phyloP scores from a whole-genome alignment of 2,888 invertebrate species.

The Pterostichus niger region DNA sequence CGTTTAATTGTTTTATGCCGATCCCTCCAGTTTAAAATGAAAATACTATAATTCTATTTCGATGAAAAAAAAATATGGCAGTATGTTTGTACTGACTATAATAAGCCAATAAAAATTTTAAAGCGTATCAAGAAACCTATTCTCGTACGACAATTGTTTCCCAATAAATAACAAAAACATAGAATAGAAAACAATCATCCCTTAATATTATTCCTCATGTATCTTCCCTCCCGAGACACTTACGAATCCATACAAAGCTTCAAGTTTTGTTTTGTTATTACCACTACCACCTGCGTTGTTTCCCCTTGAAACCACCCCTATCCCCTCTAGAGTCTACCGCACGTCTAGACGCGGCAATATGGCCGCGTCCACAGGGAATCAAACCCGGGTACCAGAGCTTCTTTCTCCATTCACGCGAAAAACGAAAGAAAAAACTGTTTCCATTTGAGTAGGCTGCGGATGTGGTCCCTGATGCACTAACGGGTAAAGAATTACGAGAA shows the following conservation, averaged over 20 bases:
- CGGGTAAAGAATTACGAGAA: conserved; percentile 44
- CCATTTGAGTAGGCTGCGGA: conserved; percentile 48
- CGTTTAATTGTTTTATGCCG: too few relatives aligned
- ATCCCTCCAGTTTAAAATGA: too few relatives aligned
- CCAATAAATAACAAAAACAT: conserved; percentile 26
- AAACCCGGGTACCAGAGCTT: conserved; percentile 14
- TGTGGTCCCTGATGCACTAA: conserved; percentile 23
- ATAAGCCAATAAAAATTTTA: too few relatives aligned
- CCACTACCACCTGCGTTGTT: conserved; percentile 50
- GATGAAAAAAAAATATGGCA: too few relatives aligned
- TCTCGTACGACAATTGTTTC: not conserved
- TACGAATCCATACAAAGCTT: conserved; percentile 36
- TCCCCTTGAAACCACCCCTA: not conserved
- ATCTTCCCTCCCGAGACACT: conserved; percentile 26
- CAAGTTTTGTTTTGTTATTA: conserved; percentile 50
- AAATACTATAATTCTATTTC: too few relatives aligned
- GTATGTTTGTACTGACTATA: too few relatives aligned
- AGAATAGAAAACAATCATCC: conserved; percentile 38
- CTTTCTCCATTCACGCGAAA: conserved; percentile 17
- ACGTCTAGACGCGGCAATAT: conserved; percentile 56
- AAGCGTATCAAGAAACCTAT: too few relatives aligned
- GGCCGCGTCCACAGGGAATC: conserved; percentile 25
- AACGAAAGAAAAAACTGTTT: conserved; percentile 39
- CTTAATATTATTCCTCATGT: conserved; percentile 14
- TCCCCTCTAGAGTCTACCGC: conserved; percentile 31